A percentile compares a stretch with the other conserved stretches of the same genome.
Conservation (phyloP, 2,113 vertebrate species). For the Paracanthobrama guichenoti region DNA sequence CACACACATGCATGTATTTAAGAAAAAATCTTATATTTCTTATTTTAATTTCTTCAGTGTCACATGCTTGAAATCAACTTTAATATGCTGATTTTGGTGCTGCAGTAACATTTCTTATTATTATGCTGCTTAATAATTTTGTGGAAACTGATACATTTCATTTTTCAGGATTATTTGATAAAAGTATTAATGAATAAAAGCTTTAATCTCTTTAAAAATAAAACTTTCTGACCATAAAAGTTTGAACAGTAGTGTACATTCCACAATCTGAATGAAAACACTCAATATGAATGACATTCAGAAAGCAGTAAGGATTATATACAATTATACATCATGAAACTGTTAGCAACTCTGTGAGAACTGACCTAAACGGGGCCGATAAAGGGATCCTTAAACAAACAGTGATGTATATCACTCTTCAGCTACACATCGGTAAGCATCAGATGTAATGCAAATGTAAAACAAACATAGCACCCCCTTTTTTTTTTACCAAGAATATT, state of each 20-base stretch:
- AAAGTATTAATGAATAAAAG: background rate
- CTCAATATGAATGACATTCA: conserved; percentile 8
- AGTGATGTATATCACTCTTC: background rate
- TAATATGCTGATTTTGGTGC: background rate
- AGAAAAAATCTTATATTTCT: no score
- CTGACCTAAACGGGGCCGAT: background rate
- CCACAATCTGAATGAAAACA: conserved; percentile 3
- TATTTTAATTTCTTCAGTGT: no score
- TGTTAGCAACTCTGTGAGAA: background rate
- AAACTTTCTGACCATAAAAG: background rate
- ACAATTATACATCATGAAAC: conserved; percentile 13
- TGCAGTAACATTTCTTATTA: background rate
- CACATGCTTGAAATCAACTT: background rate
- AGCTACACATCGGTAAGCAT: background rate
- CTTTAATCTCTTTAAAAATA: background rate
- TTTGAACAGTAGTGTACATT: background rate
- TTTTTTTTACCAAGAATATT: conserved; percentile 29
- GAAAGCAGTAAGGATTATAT: conserved; percentile 24
- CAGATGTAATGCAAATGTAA: background rate
- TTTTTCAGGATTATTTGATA: background rate
- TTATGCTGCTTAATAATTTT: background rate
- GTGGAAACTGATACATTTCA: background rate
- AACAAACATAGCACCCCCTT: background rate
- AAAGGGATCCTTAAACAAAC: background rate
- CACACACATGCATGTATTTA: no score